These are phyloP conservation scores for Haemorhous mexicanus DNA, from an alignment of 2,113 vertebrate species.

Conservation along the genomic window DNA sequence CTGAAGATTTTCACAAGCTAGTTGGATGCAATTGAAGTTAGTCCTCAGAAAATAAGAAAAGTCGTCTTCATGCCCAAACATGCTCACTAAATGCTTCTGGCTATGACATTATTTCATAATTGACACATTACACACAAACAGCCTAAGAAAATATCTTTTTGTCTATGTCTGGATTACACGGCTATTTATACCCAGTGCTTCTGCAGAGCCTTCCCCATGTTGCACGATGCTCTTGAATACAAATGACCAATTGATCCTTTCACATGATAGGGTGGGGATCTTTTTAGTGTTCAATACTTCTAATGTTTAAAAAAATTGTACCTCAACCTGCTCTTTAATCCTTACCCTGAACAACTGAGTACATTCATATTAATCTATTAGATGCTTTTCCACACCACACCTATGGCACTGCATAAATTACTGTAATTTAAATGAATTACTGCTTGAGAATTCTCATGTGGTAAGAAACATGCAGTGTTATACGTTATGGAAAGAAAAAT, in stretches of 20 bases:
- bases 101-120: slow-evolving; percentile 29
- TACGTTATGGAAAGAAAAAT: slow-evolving; percentile 12
- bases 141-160: neutral
- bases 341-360: slow-evolving; percentile 6
- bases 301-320: slow-evolving; percentile 18
- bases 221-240: neutral
- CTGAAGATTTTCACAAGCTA: slow-evolving; percentile 18
- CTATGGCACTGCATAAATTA: slow-evolving; percentile 60
- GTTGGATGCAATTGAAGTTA: slow-evolving; percentile 1
- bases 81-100: slow-evolving; percentile 14
- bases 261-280: neutral
- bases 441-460: slow-evolving; percentile 52
- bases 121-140: neutral
- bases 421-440: slow-evolving; percentile 61
- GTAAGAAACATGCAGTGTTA: slow-evolving; percentile 27
- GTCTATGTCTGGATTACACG: neutral
- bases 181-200: neutral
- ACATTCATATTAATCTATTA: slow-evolving; percentile 34
- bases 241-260: slow-evolving; percentile 23
- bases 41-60: slow-evolving; percentile 29
- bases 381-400: slow-evolving; percentile 48
- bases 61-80: neutral
- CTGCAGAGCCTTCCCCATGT: neutral
- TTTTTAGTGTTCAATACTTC: neutral
- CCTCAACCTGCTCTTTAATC: neutral